Conservation (phyloP, 2,888 invertebrate species). For the Microplitis manilae region DNA sequence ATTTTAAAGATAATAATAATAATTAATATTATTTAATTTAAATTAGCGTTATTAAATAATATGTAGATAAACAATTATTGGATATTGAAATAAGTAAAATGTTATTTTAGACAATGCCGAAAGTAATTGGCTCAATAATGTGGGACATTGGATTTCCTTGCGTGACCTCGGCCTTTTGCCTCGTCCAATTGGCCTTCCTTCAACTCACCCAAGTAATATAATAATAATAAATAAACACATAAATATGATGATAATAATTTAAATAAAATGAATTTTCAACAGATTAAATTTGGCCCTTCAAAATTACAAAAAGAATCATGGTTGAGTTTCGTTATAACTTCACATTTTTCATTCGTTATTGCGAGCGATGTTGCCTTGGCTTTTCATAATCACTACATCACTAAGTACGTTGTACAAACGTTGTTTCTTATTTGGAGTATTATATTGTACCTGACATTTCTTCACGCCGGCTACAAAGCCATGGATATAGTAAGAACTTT, state of each 20-base stretch:
- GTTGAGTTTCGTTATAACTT: slow-evolving; percentile 73
- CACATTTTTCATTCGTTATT: slow-evolving; percentile 73
- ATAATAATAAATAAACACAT: slow-evolving; percentile 16
- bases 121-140: slow-evolving; percentile 72
- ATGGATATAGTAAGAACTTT: slow-evolving; percentile 70
- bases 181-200: slow-evolving; percentile 75
- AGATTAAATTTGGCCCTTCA: slow-evolving; percentile 73
- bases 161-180: slow-evolving; percentile 75
- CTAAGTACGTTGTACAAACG: slow-evolving; percentile 73
- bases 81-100: background rate
- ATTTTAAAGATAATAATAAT: background rate
- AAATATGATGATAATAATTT: background rate
- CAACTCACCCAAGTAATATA: slow-evolving; percentile 73
- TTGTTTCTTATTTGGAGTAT: slow-evolving; percentile 74
- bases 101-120: slow-evolving; percentile 71
- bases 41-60: background rate
- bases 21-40: background rate
- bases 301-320: slow-evolving; percentile 73
- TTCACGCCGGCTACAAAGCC: slow-evolving; percentile 74
- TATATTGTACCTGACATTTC: slow-evolving; percentile 74
- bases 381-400: slow-evolving; percentile 70
- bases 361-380: slow-evolving; percentile 73
- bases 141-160: slow-evolving; percentile 76
- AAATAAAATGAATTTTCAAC: slow-evolving; percentile 26
- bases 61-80: background rate